phyloP scores from a whole-genome alignment of 2,113 vertebrate species.

The Baryphthengus martii region DNA sequence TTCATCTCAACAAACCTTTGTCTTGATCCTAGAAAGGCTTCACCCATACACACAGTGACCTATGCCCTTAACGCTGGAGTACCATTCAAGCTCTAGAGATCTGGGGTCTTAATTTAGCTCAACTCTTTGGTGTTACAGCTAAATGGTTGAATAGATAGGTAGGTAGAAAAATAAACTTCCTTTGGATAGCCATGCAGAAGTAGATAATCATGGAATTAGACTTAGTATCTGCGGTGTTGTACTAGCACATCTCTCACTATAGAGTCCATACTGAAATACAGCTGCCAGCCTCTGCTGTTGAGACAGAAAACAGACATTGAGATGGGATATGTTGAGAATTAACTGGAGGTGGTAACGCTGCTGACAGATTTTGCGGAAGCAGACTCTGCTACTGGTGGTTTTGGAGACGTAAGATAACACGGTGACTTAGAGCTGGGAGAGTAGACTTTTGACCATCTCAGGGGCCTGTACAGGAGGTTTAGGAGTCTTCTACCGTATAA shows the following conservation, averaged over 20 bases:
- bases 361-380: not conserved
- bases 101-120: not conserved
- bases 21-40: not conserved
- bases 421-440: not conserved
- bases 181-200: not conserved
- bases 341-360: not conserved
- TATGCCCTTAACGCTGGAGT: accelerated
- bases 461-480: accelerated
- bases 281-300: not conserved
- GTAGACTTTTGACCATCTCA: not conserved
- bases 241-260: not conserved
- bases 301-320: not conserved
- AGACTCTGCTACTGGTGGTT: not conserved
- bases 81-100: not conserved
- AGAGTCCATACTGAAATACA: not conserved
- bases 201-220: not conserved
- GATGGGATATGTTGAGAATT: not conserved
- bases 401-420: not conserved
- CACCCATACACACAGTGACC: not conserved
- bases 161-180: not conserved
- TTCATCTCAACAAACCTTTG: not conserved
- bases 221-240: not conserved
- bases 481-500: not conserved
- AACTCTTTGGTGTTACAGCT: not conserved
- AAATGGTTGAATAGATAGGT: too few relatives aligned